A percentile compares a stretch with the other conserved stretches of the same genome.
phyloP scores from a whole-genome alignment of 2,113 vertebrate genomes.

The Calidris pygmaea region DNA sequence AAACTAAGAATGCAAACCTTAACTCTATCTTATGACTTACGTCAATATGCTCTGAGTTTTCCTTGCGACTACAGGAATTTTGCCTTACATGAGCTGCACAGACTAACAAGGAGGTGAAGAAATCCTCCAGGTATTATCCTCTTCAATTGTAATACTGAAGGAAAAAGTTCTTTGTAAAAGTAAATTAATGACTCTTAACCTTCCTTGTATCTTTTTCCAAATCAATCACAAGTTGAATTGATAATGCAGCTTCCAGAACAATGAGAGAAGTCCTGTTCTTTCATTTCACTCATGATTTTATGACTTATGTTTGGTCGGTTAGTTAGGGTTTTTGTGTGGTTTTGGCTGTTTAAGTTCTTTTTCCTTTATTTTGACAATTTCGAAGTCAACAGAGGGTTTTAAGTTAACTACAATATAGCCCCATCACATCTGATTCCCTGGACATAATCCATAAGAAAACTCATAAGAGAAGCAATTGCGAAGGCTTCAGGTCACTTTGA shows the following conservation, averaged over 20 bases:
- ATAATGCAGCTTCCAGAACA: not conserved
- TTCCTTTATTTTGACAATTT: conserved; percentile 2
- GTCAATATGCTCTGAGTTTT: not conserved
- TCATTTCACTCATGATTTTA: not conserved
- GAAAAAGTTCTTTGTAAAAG: not conserved
- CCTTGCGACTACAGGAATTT: not conserved
- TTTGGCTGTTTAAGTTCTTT: not conserved
- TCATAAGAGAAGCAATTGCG: not conserved
- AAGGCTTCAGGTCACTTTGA: not conserved
- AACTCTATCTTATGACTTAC: not conserved
- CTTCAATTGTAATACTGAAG: not conserved
- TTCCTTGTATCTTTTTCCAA: not conserved
- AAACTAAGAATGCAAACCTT: not conserved
- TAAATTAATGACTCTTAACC: not conserved
- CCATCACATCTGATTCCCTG: not conserved
- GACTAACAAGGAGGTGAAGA: not conserved
- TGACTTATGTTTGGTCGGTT: not conserved
- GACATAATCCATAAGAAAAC: not conserved
- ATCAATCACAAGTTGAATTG: not conserved
- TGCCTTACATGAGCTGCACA: not conserved
- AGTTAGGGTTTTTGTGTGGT: not conserved
- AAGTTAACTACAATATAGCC: not conserved
- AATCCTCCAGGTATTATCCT: not conserved
- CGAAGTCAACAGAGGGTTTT: conserved; percentile 15
- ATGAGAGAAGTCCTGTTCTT: not conserved